A percentile compares a stretch with the other conserved stretches of the same genome.
phyloP scores from a whole-genome alignment of 2,113 vertebrate genomes.

The Porphyrio hochstetteri region DNA sequence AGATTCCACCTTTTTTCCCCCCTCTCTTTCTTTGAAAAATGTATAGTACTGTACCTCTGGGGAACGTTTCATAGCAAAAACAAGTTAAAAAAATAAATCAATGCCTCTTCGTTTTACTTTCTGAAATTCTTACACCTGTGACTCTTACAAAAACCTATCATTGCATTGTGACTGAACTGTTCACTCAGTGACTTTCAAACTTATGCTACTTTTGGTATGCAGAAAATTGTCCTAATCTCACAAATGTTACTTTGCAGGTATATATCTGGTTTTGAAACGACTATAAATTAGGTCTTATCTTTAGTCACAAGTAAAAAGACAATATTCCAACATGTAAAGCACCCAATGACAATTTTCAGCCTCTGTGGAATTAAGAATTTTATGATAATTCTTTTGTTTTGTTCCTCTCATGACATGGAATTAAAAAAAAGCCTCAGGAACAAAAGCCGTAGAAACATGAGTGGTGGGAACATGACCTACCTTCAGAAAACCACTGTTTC shows the following conservation, averaged over 20 bases:
- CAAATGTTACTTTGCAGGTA: neutral
- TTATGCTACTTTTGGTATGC: neutral
- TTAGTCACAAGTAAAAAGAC: neutral
- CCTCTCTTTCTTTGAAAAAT: neutral
- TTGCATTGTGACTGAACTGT: neutral
- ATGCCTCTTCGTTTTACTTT: neutral
- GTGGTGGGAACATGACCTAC: neutral
- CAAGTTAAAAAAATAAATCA: neutral
- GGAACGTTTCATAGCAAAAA: neutral
- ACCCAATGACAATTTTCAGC: neutral
- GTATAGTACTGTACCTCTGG: neutral
- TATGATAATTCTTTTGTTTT: neutral
- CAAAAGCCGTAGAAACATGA: neutral
- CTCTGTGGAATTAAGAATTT: neutral
- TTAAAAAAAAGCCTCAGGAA: neutral
- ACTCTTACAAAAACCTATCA: neutral
- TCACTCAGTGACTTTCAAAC: neutral
- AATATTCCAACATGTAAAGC: neutral
- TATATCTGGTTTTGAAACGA: neutral
- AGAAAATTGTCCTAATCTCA: neutral
- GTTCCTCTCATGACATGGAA: neutral
- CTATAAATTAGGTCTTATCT: neutral
- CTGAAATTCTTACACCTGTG: neutral
- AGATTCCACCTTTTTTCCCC: neutral
- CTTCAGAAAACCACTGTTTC: neutral